Conservation (phyloP, 2,888 invertebrate species). For the Cheilosia impressa region DNA sequence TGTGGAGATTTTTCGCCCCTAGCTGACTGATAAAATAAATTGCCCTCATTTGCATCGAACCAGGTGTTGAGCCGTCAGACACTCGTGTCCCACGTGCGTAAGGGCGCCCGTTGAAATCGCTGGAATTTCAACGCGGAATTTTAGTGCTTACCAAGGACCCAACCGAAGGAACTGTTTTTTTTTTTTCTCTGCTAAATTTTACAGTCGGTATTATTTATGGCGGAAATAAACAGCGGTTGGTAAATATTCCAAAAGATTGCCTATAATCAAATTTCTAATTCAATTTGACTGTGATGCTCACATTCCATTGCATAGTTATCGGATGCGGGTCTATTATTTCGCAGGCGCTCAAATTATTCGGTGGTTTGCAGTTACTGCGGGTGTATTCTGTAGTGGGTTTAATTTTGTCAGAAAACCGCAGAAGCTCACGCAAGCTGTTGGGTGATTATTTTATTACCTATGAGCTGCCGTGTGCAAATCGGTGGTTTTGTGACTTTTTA, state of each 20-base stretch:
- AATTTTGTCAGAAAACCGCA: conserved; percentile 7
- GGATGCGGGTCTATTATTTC: conserved; percentile 8
- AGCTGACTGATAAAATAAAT: conserved; percentile 42
- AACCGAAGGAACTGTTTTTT: background rate
- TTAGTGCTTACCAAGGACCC: background rate
- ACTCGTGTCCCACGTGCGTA: background rate
- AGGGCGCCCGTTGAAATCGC: conserved; percentile 46
- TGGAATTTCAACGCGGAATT: conserved; percentile 18
- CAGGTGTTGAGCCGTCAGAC: conserved; percentile 30
- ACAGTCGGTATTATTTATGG: background rate
- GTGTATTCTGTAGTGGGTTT: conserved; percentile 6
- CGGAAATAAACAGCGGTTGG: background rate
- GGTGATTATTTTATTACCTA: conserved; percentile 36
- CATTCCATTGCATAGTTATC: background rate
- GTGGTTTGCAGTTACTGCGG: background rate
- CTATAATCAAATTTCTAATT: conserved; percentile 35
- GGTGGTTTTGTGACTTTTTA: background rate
- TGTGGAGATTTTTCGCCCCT: conserved; percentile 27
- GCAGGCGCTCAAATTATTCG: background rate
- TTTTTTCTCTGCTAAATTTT: background rate
- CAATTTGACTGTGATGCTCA: background rate
- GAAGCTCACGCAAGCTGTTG: background rate
- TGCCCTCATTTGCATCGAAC: conserved; percentile 48
- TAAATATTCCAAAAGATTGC: background rate
- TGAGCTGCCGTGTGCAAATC: background rate